Evolutionary conservation across 1,140 invertebrate species (phyloP).

Genomic region (Riptortus pedestris): DNA sequence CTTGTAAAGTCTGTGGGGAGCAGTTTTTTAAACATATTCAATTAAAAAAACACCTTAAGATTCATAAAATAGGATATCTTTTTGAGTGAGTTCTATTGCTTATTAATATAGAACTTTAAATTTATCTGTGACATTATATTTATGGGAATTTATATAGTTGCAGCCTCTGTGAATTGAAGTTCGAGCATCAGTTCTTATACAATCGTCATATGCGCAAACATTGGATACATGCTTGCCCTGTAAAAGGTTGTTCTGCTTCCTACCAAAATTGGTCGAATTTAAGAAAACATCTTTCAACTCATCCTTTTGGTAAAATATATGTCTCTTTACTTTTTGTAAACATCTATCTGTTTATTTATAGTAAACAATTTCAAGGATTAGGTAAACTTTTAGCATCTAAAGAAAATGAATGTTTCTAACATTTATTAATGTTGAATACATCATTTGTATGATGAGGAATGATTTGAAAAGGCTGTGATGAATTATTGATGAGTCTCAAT

Average conservation of each 20-base stretch:
- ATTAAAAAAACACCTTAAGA: slow-evolving; percentile 12
- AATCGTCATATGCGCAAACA: slow-evolving; percentile 18
- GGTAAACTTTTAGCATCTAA: too few relatives aligned
- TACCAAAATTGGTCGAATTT: slow-evolving; percentile 12
- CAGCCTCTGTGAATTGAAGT: background rate
- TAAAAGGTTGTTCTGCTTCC: background rate
- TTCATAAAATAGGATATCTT: background rate
- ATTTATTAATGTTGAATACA: too few relatives aligned
- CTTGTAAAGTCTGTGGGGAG: slow-evolving; percentile 14
- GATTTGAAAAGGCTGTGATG: too few relatives aligned
- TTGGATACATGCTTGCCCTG: slow-evolving; percentile 1
- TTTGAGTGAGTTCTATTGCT: slow-evolving; percentile 3
- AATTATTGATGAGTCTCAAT: too few relatives aligned
- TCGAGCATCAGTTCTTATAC: background rate
- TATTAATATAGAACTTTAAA: background rate
- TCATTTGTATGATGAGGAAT: too few relatives aligned
- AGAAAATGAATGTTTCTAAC: too few relatives aligned
- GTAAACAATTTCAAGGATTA: too few relatives aligned
- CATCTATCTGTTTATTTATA: background rate
- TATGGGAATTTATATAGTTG: too few relatives aligned
- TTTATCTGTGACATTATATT: background rate
- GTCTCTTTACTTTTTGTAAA: background rate
- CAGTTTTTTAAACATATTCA: slow-evolving; percentile 9
- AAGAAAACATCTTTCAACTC: slow-evolving; percentile 12
- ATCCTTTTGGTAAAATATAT: background rate